A percentile compares a stretch with the other conserved stretches of the same genome.
These are phyloP conservation scores for Limnephilus rhombicus DNA, from an alignment of 2,888 invertebrate species.

Conservation along the genomic window DNA sequence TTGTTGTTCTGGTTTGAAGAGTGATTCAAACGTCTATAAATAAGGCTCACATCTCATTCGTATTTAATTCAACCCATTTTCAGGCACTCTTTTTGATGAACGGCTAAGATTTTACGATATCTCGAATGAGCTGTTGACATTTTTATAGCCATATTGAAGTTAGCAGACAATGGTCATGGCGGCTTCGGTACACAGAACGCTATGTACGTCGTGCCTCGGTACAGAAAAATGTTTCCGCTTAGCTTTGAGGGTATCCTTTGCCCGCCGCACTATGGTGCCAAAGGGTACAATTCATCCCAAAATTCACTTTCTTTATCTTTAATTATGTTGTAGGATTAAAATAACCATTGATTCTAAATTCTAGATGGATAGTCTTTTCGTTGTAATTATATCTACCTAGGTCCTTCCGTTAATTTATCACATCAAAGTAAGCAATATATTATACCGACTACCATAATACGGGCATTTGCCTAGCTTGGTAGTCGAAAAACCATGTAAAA, in stretches of 20 bases:
- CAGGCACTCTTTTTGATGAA: constrained; percentile 34
- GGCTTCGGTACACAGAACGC: background rate
- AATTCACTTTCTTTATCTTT: too few relatives aligned
- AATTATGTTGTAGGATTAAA: too few relatives aligned
- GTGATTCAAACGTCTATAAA: background rate
- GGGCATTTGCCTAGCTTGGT: too few relatives aligned
- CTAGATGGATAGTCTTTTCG: too few relatives aligned
- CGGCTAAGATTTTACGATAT: constrained; percentile 13
- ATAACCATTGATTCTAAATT: too few relatives aligned
- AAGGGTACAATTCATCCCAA: too few relatives aligned
- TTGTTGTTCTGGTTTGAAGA: background rate
- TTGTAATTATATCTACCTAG: too few relatives aligned
- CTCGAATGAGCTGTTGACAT: constrained; percentile 6
- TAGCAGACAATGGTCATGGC: constrained; percentile 3
- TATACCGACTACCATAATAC: too few relatives aligned
- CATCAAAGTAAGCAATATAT: too few relatives aligned
- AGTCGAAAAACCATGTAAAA: too few relatives aligned
- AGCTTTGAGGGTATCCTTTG: constrained; percentile 6
- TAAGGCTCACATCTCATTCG: background rate
- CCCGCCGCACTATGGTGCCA: background rate
- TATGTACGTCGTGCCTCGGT: background rate
- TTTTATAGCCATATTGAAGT: constrained; percentile 16
- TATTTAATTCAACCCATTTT: constrained; percentile 9
- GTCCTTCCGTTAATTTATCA: too few relatives aligned
- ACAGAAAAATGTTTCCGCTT: constrained; percentile 41